Percentiles rank a stretch among this genome's conserved stretches.
Evolutionary conservation across 2,888 invertebrate genomes (phyloP).

Genomic region (Lagria hirta): DNA sequence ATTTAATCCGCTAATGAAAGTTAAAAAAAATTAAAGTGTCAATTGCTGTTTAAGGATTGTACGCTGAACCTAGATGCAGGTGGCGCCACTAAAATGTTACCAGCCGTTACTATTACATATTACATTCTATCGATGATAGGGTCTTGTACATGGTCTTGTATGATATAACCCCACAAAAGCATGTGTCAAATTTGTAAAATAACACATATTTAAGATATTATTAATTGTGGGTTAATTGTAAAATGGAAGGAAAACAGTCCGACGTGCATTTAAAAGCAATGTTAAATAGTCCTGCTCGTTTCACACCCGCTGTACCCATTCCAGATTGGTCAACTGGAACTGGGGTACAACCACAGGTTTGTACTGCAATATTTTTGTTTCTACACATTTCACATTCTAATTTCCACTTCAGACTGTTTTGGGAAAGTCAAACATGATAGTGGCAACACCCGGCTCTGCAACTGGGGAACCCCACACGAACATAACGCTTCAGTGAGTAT

Average conservation of each 20-base stretch:
- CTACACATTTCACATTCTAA: conserved; percentile 1
- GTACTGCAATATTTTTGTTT: no score
- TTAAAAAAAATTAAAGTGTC: no score
- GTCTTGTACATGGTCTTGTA: no score
- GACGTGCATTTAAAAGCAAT: conserved; percentile 51
- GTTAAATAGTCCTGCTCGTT: conserved; percentile 50
- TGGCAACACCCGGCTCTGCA: conserved; percentile 46
- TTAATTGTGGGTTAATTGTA: not conserved
- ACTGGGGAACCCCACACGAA: conserved; percentile 59
- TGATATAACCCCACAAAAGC: no score
- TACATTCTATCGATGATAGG: no score
- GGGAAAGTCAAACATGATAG: conserved; percentile 36
- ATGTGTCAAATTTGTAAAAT: no score
- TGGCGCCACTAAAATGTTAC: no score
- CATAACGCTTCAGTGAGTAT: conserved; percentile 53
- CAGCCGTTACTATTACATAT: no score
- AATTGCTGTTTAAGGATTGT: no score
- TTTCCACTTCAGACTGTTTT: conserved; percentile 16
- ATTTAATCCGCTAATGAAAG: no score
- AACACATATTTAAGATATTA: no score
- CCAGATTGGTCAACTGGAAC: conserved; percentile 49
- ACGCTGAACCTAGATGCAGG: no score
- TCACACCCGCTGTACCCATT: conserved; percentile 51
- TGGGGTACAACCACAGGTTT: conserved; percentile 24
- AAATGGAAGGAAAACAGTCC: conserved; percentile 26